These are phyloP conservation scores for Drosophila lutescens DNA, from an alignment of 2,888 invertebrate genomes.

Conservation along the genomic window DNA sequence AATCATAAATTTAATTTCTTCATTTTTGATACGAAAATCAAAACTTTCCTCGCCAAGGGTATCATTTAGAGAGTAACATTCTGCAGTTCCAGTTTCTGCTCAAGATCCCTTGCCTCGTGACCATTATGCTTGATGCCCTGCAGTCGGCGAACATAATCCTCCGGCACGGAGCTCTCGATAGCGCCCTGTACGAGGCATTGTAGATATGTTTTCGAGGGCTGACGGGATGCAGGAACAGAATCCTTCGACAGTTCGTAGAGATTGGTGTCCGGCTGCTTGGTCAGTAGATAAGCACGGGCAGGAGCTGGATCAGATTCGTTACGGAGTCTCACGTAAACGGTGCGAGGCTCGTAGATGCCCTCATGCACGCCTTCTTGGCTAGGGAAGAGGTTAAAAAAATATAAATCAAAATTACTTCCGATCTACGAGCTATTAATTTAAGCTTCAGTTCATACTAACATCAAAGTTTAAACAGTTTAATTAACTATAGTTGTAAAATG, in stretches of 20 bases:
- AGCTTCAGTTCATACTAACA: too few relatives aligned
- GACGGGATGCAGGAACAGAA: constrained; percentile 84
- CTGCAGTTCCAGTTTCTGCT: constrained; percentile 82
- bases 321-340: constrained; percentile 86
- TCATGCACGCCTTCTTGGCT: constrained; percentile 79
- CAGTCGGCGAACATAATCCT: constrained; percentile 89
- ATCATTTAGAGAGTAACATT: constrained; percentile 48
- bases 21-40: background rate
- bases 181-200: constrained; percentile 82
- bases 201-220: constrained; percentile 92
- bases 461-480: too few relatives aligned
- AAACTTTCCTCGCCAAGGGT: too few relatives aligned
- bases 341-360: constrained; percentile 88
- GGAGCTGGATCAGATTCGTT: constrained; percentile 84
- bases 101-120: constrained; percentile 85
- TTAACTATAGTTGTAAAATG: too few relatives aligned
- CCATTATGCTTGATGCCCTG: constrained; percentile 90
- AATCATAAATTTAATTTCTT: background rate
- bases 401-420: too few relatives aligned
- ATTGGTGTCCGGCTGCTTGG: constrained; percentile 85
- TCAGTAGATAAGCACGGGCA: constrained; percentile 90
- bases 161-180: constrained; percentile 86
- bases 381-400: background rate
- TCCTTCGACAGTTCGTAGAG: constrained; percentile 85
- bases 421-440: too few relatives aligned